These are phyloP conservation scores for Corythaixoides concolor DNA, from an alignment of 2,113 vertebrate genomes.

Conservation along the genomic window DNA sequence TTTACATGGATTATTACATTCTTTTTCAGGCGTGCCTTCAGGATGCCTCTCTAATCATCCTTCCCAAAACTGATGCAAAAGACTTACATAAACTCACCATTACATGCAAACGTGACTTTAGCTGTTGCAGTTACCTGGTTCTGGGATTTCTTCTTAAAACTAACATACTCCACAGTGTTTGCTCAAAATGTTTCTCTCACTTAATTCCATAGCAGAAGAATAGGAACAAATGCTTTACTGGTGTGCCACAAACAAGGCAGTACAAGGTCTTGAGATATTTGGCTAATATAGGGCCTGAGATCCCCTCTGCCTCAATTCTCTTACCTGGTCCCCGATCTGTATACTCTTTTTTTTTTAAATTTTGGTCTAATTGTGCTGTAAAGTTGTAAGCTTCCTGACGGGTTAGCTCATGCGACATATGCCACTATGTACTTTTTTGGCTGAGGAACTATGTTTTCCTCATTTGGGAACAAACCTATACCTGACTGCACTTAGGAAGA, in stretches of 20 bases:
- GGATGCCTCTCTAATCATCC: not conserved
- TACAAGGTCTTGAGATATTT: accelerated
- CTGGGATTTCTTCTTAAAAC: not conserved
- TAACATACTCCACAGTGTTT: not conserved
- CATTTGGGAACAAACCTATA: not conserved
- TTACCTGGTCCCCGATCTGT: not conserved
- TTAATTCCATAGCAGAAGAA: not conserved
- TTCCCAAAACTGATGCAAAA: not conserved
- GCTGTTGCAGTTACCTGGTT: not conserved
- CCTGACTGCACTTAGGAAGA: not conserved
- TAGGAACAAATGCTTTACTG: not conserved
- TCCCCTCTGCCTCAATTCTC: not conserved
- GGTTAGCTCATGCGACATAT: not conserved
- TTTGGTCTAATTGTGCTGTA: not conserved
- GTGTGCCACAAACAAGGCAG: not conserved
- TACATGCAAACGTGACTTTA: not conserved
- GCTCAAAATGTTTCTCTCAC: not conserved
- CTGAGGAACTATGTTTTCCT: not conserved
- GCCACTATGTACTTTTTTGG: not conserved
- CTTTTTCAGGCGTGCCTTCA: not conserved
- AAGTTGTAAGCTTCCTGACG: not conserved
- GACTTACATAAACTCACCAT: not conserved
- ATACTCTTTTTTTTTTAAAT: not conserved
- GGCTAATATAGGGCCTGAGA: not conserved
- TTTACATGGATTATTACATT: not conserved